These are phyloP conservation scores for Bryconaethiops microstoma DNA, from an alignment of 2,797 vertebrate genomes.

Conservation along the genomic window DNA sequence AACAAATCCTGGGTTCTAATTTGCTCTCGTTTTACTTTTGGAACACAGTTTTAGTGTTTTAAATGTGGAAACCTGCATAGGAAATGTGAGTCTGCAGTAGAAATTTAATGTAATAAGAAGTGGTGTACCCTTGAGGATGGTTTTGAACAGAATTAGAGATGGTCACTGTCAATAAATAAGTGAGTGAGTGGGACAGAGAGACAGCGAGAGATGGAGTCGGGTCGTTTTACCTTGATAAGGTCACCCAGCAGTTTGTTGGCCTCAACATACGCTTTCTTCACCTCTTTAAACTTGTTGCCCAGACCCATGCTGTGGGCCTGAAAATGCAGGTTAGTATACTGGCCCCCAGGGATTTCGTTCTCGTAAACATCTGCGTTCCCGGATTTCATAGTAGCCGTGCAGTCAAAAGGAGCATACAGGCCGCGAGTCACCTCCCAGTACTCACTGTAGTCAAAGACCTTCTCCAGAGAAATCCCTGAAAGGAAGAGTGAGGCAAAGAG, in stretches of 20 bases:
- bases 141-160: conserved; percentile 24
- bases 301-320: conserved; percentile 97
- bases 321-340: conserved; percentile 97
- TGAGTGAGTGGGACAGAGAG: conserved; percentile 4
- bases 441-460: conserved; percentile 95
- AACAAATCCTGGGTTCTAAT: too few relatives aligned
- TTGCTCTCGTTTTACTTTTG: too few relatives aligned
- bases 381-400: conserved; percentile 98
- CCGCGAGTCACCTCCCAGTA: conserved; percentile 94
- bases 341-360: conserved; percentile 96
- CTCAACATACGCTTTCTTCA: conserved; percentile 92
- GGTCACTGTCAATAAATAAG: conserved; percentile 5
- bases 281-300: conserved; percentile 95
- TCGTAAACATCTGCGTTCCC: conserved; percentile 96
- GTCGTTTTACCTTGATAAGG: conserved; percentile 89
- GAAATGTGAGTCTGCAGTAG: conserved; percentile 24
- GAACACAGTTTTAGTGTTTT: too few relatives aligned
- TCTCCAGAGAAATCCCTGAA: conserved; percentile 84
- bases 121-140: conserved; percentile 4
- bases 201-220: neutral
- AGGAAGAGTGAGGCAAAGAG: neutral
- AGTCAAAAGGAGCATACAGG: conserved; percentile 93
- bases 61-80: conserved; percentile 31
- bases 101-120: conserved; percentile 36
- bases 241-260: conserved; percentile 96